phyloP scores from a whole-genome alignment of 2,797 vertebrate genomes.

The Zalophus californianus region DNA sequence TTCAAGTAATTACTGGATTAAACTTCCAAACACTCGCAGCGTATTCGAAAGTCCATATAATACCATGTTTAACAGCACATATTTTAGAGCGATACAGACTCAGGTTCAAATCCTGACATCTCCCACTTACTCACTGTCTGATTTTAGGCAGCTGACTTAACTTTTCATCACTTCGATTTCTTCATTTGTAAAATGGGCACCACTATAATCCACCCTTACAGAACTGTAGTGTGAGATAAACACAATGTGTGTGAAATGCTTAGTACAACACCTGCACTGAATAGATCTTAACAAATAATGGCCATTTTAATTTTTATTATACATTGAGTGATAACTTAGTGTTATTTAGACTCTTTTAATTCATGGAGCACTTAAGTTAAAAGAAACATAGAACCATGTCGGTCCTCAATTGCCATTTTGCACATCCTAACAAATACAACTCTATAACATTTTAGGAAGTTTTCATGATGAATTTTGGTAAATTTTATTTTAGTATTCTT shows the following conservation, averaged over 20 bases:
- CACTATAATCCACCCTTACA: not conserved
- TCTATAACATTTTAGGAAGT: not conserved
- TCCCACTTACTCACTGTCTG: not conserved
- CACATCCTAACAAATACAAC: not conserved
- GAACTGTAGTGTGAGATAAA: not conserved
- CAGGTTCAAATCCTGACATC: not conserved
- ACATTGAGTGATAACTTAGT: not conserved
- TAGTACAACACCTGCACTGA: not conserved
- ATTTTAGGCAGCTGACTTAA: slow-evolving; percentile 36
- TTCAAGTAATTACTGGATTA: slow-evolving; percentile 35
- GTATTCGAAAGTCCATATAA: not conserved
- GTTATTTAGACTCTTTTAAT: not conserved
- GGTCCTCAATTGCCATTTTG: not conserved
- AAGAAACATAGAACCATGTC: not conserved
- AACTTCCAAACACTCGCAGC: not conserved
- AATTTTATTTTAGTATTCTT: slow-evolving; percentile 27
- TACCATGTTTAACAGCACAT: not conserved
- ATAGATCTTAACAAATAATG: not conserved
- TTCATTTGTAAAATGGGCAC: not conserved
- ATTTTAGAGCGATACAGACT: not conserved
- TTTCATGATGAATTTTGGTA: not conserved
- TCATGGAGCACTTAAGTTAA: not conserved
- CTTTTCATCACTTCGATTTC: not conserved
- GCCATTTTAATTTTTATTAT: not conserved
- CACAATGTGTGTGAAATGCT: not conserved